Base-by-base conservation (phyloP, 2,113 vertebrate genomes). In the Smithornis capensis region DNA sequence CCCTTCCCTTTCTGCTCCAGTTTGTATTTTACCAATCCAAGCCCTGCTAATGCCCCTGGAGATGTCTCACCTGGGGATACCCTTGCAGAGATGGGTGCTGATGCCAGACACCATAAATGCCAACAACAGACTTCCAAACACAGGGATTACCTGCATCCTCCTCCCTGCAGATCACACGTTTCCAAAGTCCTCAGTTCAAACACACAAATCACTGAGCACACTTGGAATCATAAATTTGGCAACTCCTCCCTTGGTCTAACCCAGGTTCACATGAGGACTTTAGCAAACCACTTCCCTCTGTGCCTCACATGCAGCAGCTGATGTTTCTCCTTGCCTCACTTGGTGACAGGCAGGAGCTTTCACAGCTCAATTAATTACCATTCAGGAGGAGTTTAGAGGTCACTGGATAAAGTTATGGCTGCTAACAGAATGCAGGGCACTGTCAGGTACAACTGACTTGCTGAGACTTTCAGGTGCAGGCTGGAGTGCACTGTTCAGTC, bases 351-450 rank as follows among this genome's bases (percentile, higher is more conserved):
- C 57, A 2, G 44, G 57, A 87, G 81, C 53, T 95, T 76, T 79
- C 81, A 84, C 86, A 95, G 84, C 91, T 87, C 85, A 88, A 88
- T 95, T 94, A 91, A 95, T 87, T 91, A 91, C 78, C 79, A 65
- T 84, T 65, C 90, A 83, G 68, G 19, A 76, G 68, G 25, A 71
- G 59, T 93, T 90, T 85, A 77, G 87, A 96, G 94, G 92, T 83
- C 90, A 56, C 37, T 37, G 68, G 55, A 55, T 74, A 28, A 80
- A 76, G 40, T 56, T 6, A 55, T 0, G 3, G 81, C 87, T 80
- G 78, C 35, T 3, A 63, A 52, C 69, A 89, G 69, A 47, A 75
- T 0, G 12, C 69, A 55, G 70, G 56, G 52, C n/a, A 3, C 47
- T 38, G 22, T 10, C 33, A 47, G 71, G 38, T 25, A 49, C 10